A percentile compares a stretch with the other conserved stretches of the same genome.
Conservation (phyloP, 2,888 invertebrate genomes). For the Gerris lacustris region DNA sequence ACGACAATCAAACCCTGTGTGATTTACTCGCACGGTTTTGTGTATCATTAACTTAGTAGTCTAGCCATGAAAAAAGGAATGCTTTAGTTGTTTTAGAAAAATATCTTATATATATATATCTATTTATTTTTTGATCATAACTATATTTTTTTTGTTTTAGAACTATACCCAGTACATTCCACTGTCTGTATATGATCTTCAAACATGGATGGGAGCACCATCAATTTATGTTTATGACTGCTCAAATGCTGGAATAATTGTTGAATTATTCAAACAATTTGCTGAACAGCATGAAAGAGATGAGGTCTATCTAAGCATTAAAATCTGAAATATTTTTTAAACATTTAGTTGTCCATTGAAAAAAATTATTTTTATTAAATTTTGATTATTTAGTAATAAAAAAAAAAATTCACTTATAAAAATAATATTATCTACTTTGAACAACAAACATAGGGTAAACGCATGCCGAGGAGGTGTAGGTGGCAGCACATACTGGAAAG, state of each 20-base stretch:
- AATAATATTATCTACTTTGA: too few species aligned
- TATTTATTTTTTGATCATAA: background rate
- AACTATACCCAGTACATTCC: slow-evolving; percentile 99
- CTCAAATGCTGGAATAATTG: slow-evolving; percentile 92
- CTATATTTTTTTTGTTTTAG: slow-evolving; percentile 40
- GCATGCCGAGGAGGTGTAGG: too few species aligned
- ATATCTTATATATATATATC: background rate
- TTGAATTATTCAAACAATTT: slow-evolving; percentile 79
- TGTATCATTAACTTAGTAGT: too few species aligned
- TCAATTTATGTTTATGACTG: slow-evolving; percentile 99
- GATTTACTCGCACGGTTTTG: too few species aligned
- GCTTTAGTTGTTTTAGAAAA: background rate
- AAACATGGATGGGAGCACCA: slow-evolving; percentile 98
- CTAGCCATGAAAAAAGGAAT: too few species aligned
- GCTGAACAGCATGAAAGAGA: slow-evolving; percentile 81
- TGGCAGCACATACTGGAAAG: too few species aligned
- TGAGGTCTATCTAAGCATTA: slow-evolving; percentile 39
- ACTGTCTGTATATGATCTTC: slow-evolving; percentile 92
- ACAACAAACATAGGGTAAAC: too few species aligned
- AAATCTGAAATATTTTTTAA: slow-evolving; percentile 3
- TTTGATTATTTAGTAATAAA: background rate
- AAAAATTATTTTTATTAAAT: background rate
- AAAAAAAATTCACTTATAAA: background rate
- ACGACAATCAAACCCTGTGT: too few species aligned
- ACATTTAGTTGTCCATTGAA: background rate